A percentile compares a stretch with the other conserved stretches of the same genome.
These are phyloP conservation scores for Allygus modestus DNA, from an alignment of 2,888 invertebrate genomes.

Conservation along the genomic window DNA sequence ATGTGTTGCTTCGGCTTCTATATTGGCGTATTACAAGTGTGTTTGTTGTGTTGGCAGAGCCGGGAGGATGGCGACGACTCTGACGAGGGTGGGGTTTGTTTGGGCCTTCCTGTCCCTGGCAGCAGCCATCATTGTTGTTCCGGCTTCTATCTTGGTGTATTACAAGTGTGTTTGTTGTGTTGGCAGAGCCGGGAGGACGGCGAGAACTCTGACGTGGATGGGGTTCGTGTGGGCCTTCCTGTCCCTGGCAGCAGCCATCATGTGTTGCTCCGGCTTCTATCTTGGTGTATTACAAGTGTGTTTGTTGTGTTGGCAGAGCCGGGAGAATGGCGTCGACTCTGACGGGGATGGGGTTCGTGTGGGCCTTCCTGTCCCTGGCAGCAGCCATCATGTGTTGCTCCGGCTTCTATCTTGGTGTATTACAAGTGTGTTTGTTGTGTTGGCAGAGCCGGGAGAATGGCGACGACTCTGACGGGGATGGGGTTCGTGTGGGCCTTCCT, in stretches of 20 bases:
- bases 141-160: too few species aligned
- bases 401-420: conserved; percentile 82
- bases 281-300: conserved; percentile 78
- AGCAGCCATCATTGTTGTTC: conserved; percentile 79
- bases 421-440: too few species aligned
- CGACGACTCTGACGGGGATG: too few species aligned
- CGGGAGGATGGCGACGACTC: conserved; percentile 75
- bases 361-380: conserved; percentile 80
- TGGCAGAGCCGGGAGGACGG: too few species aligned
- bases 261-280: too few species aligned
- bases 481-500: too few species aligned
- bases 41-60: background rate
- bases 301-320: conserved; percentile 8
- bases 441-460: too few species aligned
- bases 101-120: conserved; percentile 81
- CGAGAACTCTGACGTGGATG: conserved; percentile 76
- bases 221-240: conserved; percentile 82
- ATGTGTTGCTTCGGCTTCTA: conserved; percentile 79
- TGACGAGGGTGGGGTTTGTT: conserved; percentile 78
- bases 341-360: conserved; percentile 78
- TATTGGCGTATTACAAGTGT: too few species aligned
- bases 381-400: conserved; percentile 78
- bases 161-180: too few species aligned
- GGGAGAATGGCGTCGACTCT: conserved; percentile 76
- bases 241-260: too few species aligned